Conservation (phyloP, 2,113 vertebrate species). For the Xyrauchen texanus region DNA sequence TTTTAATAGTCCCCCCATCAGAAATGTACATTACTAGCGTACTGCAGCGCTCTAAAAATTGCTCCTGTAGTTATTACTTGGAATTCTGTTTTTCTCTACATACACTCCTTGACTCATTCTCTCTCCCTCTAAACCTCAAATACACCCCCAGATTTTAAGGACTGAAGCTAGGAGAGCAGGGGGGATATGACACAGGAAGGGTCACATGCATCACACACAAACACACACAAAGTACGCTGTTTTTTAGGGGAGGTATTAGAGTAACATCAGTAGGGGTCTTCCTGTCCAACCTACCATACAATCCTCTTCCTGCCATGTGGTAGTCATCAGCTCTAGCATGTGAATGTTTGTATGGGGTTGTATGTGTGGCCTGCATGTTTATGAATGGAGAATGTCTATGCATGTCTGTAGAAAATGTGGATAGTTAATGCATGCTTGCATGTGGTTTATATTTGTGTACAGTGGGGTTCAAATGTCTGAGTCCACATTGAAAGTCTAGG, state of each 20-base stretch:
- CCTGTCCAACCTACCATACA: constrained; percentile 9
- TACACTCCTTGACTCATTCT: not conserved
- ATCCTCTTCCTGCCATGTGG: constrained; percentile 46
- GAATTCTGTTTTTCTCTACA: constrained; percentile 3
- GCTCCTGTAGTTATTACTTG: not conserved
- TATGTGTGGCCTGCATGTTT: constrained; percentile 26
- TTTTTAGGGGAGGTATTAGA: constrained; percentile 16
- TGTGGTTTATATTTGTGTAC: no score
- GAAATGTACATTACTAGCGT: not conserved
- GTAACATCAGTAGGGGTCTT: constrained; percentile 36
- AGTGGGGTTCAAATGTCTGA: no score
- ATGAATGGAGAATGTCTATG: constrained; percentile 31
- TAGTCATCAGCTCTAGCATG: constrained; percentile 30
- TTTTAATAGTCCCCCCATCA: not conserved
- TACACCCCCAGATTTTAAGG: no score
- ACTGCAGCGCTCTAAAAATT: constrained; percentile 36
- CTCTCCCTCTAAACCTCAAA: not conserved
- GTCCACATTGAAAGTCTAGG: no score
- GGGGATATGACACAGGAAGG: constrained; percentile 9
- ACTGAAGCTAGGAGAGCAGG: no score
- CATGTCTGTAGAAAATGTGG: constrained; percentile 4
- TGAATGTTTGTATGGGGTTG: constrained; percentile 9
- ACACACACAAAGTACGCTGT: constrained; percentile 12
- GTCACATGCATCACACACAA: constrained; percentile 2
- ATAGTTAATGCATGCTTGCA: not conserved